phyloP scores from a whole-genome alignment of 2,888 invertebrate species.

The Liopterus haemorrhoidalis region DNA sequence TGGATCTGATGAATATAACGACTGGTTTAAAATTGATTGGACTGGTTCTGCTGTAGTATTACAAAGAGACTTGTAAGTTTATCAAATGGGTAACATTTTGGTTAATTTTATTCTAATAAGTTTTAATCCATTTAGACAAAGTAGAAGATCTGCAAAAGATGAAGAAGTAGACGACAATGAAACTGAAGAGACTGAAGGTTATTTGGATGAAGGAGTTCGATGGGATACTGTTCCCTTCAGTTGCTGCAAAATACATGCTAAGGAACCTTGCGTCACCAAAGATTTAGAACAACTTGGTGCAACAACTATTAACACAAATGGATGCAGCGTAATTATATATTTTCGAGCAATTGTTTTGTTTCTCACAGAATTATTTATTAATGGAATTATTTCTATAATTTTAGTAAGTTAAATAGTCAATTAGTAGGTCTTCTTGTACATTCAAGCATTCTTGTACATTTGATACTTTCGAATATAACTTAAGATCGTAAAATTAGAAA shows the following conservation, averaged over 20 bases:
- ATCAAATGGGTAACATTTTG: slow-evolving; percentile 3
- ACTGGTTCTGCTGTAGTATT: slow-evolving; percentile 7
- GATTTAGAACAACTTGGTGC: slow-evolving; percentile 32
- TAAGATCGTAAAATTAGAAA: too few relatives aligned
- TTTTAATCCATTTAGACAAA: slow-evolving; percentile 10
- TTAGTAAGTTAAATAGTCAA: too few relatives aligned
- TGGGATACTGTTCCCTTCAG: slow-evolving; percentile 34
- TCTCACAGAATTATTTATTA: too few relatives aligned
- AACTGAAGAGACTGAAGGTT: slow-evolving; percentile 26
- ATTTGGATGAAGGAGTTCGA: slow-evolving; percentile 25
- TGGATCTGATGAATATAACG: slow-evolving; percentile 32
- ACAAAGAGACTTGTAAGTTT: slow-evolving; percentile 10
- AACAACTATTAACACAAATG: slow-evolving; percentile 32
- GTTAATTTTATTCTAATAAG: background rate
- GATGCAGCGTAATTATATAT: slow-evolving; percentile 32
- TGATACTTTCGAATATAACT: too few relatives aligned
- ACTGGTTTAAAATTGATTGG: slow-evolving; percentile 35
- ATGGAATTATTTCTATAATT: too few relatives aligned
- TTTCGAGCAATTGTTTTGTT: too few relatives aligned
- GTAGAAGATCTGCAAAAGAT: slow-evolving; percentile 8
- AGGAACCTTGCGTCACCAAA: slow-evolving; percentile 31
- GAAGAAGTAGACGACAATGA: slow-evolving; percentile 3
- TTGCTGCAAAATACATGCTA: slow-evolving; percentile 32
- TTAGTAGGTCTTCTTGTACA: too few relatives aligned
- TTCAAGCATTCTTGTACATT: too few relatives aligned